A percentile compares a stretch with the other conserved stretches of the same genome.
phyloP scores from a whole-genome alignment of 1,140 invertebrate genomes.

The Agraylea sexmaculata region DNA sequence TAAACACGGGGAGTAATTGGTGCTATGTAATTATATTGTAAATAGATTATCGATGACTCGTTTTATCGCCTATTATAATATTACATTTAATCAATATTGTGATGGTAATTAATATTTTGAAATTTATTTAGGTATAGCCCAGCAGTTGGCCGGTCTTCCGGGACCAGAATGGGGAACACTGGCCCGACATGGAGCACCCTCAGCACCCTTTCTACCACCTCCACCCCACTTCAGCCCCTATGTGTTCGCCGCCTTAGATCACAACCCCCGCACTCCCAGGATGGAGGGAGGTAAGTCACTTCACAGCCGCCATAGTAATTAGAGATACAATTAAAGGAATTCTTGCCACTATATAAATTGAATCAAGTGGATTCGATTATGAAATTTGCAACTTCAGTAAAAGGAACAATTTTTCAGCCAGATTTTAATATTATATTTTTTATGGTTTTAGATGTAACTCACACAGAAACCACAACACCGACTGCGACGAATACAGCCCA shows the following conservation, averaged over 20 bases:
- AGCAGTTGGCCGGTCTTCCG: constrained; percentile 49
- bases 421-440: neutral
- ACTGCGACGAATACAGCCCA: constrained; percentile 45
- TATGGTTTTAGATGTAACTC: constrained; percentile 12
- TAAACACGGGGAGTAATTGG: constrained; percentile 14
- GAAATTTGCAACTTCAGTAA: neutral
- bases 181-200: constrained; percentile 43
- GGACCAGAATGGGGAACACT: constrained; percentile 48
- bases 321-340: too few species aligned
- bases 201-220: constrained; percentile 40
- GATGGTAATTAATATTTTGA: constrained; percentile 1
- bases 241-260: constrained; percentile 37
- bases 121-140: constrained; percentile 46
- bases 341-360: neutral
- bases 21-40: neutral
- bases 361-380: neutral
- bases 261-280: constrained; percentile 27
- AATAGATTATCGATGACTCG: neutral
- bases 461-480: constrained; percentile 21
- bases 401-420: neutral
- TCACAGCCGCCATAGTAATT: neutral
- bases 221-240: constrained; percentile 48
- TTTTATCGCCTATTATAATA: neutral
- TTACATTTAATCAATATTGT: neutral
- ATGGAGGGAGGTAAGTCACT: constrained; percentile 29